Evolutionary conservation across 2,113 vertebrate genomes (phyloP).

Genomic region (Microcebus lehilahytsara): DNA sequence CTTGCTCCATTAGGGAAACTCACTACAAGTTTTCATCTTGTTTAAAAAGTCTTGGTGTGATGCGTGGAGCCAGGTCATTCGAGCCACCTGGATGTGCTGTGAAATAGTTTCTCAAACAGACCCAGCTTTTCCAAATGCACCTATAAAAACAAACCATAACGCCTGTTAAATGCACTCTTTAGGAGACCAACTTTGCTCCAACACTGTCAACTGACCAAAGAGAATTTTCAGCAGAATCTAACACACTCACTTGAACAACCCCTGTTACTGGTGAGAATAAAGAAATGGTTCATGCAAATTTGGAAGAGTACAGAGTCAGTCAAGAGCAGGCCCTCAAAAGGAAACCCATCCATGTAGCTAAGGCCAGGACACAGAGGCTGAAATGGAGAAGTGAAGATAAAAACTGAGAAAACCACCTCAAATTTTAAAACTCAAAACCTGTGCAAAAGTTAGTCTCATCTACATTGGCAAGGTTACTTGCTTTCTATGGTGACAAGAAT

Average conservation of each 20-base stretch:
- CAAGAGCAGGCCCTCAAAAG: neutral
- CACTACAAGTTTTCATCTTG: neutral
- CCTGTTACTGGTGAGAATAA: neutral
- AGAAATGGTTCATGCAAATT: neutral
- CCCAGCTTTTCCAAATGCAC: conserved; percentile 54
- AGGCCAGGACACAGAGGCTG: neutral
- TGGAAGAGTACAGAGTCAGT: neutral
- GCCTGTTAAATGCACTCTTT: neutral
- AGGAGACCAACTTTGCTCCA: neutral
- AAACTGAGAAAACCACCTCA: neutral
- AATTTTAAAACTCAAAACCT: neutral
- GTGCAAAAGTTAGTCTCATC: neutral
- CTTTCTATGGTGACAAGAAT: neutral
- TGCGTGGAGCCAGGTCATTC: neutral
- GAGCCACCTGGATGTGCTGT: conserved; percentile 56
- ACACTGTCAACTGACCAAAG: neutral
- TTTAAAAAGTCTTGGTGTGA: neutral
- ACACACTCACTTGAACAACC: neutral
- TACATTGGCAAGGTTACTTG: neutral
- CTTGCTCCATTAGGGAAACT: conserved; percentile 1
- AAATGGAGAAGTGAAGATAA: neutral
- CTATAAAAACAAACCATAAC: conserved; percentile 61
- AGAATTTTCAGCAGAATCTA: neutral
- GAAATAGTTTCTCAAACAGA: conserved; percentile 46
- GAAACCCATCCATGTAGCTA: neutral